These are phyloP conservation scores for Falco rusticolus DNA, from an alignment of 2,797 vertebrate genomes.

Conservation along the genomic window DNA sequence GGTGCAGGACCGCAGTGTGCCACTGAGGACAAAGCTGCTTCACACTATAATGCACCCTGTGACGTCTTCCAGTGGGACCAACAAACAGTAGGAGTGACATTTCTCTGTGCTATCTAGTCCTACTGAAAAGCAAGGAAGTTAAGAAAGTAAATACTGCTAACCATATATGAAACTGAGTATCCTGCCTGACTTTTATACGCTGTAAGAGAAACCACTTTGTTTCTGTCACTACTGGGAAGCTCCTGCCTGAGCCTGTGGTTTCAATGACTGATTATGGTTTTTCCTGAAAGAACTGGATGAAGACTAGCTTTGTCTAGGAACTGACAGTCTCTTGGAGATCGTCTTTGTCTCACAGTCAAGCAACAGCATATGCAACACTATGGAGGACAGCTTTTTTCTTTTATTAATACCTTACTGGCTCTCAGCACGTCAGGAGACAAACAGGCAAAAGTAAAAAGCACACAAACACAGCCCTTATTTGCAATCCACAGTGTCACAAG, in stretches of 20 bases:
- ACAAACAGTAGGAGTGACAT: background rate
- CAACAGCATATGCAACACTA: background rate
- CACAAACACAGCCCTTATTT: background rate
- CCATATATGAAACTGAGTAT: background rate
- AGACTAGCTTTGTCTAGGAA: background rate
- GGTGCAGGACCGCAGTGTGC: too few species aligned
- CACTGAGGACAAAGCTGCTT: background rate
- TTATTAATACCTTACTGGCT: background rate
- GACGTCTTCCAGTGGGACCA: background rate
- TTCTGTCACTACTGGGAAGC: background rate
- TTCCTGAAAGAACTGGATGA: conserved; percentile 2
- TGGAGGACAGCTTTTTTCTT: background rate
- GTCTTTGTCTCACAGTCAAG: background rate
- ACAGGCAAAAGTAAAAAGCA: background rate
- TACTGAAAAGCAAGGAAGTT: background rate
- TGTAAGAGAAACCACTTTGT: background rate
- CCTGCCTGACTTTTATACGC: background rate
- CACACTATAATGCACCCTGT: background rate
- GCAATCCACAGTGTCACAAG: background rate
- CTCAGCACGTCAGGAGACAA: background rate
- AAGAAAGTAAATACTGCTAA: background rate
- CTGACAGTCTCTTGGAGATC: background rate
- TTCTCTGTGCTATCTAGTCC: background rate
- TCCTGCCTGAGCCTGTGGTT: background rate
- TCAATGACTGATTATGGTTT: background rate